Evolutionary conservation across 2,888 invertebrate genomes (phyloP).

Genomic region (Leptogaster cylindrica): DNA sequence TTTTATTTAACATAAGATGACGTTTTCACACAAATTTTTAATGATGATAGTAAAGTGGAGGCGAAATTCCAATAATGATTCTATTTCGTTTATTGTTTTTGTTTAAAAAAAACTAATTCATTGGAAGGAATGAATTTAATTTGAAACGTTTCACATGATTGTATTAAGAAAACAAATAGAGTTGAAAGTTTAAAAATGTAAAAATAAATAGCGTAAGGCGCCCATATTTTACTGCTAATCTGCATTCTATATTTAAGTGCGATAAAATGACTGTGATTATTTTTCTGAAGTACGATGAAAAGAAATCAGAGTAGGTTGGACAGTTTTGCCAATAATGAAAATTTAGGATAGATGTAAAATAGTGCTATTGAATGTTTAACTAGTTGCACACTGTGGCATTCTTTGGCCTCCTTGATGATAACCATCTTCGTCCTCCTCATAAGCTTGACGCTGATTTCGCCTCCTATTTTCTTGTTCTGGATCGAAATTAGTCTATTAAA

Average conservation of each 20-base stretch:
- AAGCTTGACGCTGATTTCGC: constrained; percentile 70
- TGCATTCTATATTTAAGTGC: constrained; percentile 12
- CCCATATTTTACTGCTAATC: constrained; percentile 18
- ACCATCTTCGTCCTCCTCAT: constrained; percentile 80
- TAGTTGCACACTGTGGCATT: constrained; percentile 78
- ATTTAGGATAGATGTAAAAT: constrained; percentile 22
- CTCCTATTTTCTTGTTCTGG: constrained; percentile 75
- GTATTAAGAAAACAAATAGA: neutral
- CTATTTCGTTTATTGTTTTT: no score
- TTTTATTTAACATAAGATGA: no score
- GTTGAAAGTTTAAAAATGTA: neutral
- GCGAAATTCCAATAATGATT: no score
- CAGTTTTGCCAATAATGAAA: no score
- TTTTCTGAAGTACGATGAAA: constrained; percentile 22
- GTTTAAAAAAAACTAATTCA: constrained; percentile 24
- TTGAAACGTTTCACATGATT: constrained; percentile 9
- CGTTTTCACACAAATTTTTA: no score
- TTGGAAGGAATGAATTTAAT: constrained; percentile 36
- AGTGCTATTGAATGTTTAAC: constrained; percentile 62
- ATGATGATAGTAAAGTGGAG: no score
- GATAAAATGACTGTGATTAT: constrained; percentile 33
- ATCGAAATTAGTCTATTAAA: constrained; percentile 71
- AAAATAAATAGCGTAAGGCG: constrained; percentile 14
- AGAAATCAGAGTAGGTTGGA: constrained; percentile 17
- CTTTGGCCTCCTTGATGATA: constrained; percentile 64